Evolutionary conservation across 2,888 invertebrate species (phyloP).

Genomic region (Heteromyza rotundicornis): DNA sequence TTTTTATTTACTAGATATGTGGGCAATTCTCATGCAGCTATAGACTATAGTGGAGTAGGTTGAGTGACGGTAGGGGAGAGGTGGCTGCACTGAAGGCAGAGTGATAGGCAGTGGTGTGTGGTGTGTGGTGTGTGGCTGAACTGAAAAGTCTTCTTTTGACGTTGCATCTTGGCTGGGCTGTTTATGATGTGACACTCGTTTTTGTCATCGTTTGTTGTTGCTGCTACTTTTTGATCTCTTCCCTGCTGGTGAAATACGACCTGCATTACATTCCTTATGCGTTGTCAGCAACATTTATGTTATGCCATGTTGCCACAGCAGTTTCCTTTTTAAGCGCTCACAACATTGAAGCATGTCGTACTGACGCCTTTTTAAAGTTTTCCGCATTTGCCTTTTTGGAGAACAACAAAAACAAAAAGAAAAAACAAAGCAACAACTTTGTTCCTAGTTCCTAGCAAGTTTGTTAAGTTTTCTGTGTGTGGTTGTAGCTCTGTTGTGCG

Average conservation of each 20-base stretch:
- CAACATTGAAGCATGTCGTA: background rate
- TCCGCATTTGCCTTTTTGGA: background rate
- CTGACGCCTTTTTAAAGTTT: constrained; percentile 5
- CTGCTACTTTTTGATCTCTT: background rate
- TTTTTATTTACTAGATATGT: constrained; percentile 3
- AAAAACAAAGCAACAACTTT: too few species aligned
- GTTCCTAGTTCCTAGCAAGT: too few species aligned
- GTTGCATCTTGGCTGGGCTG: constrained; percentile 1
- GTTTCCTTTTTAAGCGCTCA: background rate
- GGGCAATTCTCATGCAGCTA: too few species aligned
- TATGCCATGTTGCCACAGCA: background rate
- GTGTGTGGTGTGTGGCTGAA: background rate
- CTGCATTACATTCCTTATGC: constrained; percentile 6
- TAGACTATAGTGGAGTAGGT: too few species aligned
- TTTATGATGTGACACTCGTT: constrained; percentile 7
- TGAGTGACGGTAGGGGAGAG: too few species aligned
- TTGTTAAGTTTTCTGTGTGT: too few species aligned
- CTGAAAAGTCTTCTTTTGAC: background rate
- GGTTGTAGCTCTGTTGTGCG: too few species aligned
- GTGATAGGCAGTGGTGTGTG: too few species aligned
- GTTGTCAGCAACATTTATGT: background rate
- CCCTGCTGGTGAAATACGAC: constrained; percentile 5
- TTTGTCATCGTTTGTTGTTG: constrained; percentile 3
- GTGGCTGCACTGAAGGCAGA: too few species aligned
- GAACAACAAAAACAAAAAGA: background rate